Evolutionary conservation across 2,113 vertebrate species (phyloP).

Genomic region (Rynchops niger): DNA sequence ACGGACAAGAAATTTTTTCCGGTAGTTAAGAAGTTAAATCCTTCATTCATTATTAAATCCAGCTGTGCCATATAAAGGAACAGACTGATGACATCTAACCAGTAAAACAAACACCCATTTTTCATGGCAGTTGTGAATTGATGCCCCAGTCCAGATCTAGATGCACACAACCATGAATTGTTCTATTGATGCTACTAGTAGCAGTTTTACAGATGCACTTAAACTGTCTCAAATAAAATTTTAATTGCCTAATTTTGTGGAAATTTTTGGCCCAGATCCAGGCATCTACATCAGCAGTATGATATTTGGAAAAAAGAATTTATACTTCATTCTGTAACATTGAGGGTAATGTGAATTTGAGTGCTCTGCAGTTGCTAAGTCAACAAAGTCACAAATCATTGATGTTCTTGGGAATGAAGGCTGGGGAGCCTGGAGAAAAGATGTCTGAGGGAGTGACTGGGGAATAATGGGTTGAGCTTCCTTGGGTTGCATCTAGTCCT

Average conservation of each 20-base stretch:
- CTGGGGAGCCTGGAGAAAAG: not conserved
- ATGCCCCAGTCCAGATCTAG: not conserved
- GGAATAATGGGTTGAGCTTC: not conserved
- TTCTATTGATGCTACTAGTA: not conserved
- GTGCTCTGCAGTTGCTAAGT: not conserved
- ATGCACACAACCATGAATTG: not conserved
- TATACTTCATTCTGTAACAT: not conserved
- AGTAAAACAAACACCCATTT: constrained; percentile 12
- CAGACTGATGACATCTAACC: not conserved
- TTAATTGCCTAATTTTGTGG: constrained; percentile 37
- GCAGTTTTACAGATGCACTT: constrained; percentile 11
- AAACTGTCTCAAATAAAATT: not conserved
- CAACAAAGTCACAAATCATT: not conserved
- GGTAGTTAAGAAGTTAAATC: not conserved
- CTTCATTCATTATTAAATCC: not conserved
- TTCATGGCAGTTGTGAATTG: not conserved
- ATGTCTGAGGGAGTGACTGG: not conserved
- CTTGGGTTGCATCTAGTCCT: not conserved
- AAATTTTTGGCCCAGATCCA: not conserved
- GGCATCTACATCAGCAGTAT: not conserved
- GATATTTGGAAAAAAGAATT: not conserved
- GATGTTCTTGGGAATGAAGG: not conserved
- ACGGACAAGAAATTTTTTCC: not conserved
- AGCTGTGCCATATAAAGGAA: not conserved
- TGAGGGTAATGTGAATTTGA: not conserved